Evolutionary conservation across 2,888 invertebrate genomes (phyloP), one percentile per base, ranked within the genome.

Genomic region (Meiosimyza platycephala): DNA sequence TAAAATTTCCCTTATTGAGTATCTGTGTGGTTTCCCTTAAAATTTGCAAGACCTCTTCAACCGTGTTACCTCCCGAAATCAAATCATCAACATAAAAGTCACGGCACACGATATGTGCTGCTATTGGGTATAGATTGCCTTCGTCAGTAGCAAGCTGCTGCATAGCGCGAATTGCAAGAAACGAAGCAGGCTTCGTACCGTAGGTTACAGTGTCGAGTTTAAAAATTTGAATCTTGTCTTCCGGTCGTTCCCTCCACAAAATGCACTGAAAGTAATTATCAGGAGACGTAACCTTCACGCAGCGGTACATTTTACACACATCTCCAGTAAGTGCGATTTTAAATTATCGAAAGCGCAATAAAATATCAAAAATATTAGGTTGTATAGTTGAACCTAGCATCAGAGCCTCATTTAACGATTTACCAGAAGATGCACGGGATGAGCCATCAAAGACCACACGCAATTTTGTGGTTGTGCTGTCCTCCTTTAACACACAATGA

Each of bases 81-180:
- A 79, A 50, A 65, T 80, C 79, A 47, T 80, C 78, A 2, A 80
- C 77, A 69, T 80, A 80, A 63, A 79, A 79, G 22, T 78, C 76
- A 51, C 67, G 69, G 1, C 57, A 48, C n/a, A 77, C 60, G 54
- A 70, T 73, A 18, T 75, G 60, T 40, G 73, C 57, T 13, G 77
- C 80, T 16, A 77, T 12, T 0, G 80, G 78, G 55, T 66, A 78
- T 12, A 47, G 62, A 2, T 40, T 6, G 59, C 71, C 64, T 68
- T 75, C 69, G 93, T 76, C 76, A 2, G 13, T 13, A 9, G 75
- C 64, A 12, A 76, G 65, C n/a, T 73, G 73, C 7, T 72, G 51
- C 71, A 71, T 72, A 47, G 66, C 64, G 15, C 71, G 71, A 54
- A 75, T 70, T 15, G 75, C 52, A 9, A 73, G 48, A 33, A 75